Conservation (phyloP, 2,888 invertebrate genomes). For the Hylaea fasciaria region DNA sequence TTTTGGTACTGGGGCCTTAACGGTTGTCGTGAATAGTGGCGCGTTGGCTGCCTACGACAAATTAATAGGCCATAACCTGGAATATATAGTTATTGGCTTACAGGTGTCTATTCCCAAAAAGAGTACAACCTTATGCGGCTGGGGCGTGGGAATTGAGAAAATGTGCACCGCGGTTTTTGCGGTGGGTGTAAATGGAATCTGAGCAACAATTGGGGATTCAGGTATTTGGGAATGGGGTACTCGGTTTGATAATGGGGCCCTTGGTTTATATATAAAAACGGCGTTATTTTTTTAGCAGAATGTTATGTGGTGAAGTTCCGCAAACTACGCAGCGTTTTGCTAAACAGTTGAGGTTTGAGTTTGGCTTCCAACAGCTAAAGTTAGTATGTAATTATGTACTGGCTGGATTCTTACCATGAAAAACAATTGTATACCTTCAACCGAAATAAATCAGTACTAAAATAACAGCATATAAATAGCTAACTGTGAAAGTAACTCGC, state of each 20-base stretch:
- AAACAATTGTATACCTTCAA: too few species aligned
- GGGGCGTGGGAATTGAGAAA: conserved; percentile 12
- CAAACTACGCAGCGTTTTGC: too few species aligned
- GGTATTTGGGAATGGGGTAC: conserved; percentile 13
- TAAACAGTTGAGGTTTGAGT: too few species aligned
- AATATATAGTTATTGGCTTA: conserved; percentile 65
- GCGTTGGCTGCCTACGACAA: conserved; percentile 61
- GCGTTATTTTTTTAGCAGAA: too few species aligned
- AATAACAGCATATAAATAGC: too few species aligned
- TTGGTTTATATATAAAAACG: conserved; percentile 2
- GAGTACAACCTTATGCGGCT: conserved; percentile 26
- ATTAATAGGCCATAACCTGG: conserved; percentile 69
- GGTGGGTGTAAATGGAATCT: conserved; percentile 18
- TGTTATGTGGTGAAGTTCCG: too few species aligned
- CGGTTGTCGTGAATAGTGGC: conserved; percentile 39
- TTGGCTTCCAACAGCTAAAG: too few species aligned
- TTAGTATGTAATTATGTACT: too few species aligned
- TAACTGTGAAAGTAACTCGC: too few species aligned
- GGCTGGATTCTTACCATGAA: too few species aligned
- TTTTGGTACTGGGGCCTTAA: conserved; percentile 40
- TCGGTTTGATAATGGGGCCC: conserved; percentile 5
- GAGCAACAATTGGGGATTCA: conserved; percentile 18
- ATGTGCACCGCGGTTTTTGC: conserved; percentile 20
- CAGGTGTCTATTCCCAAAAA: conserved; percentile 46
- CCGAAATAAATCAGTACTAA: too few species aligned